Percentiles rank a stretch among this genome's conserved stretches.
These are phyloP conservation scores for Phalacrocorax brasilianus DNA, from an alignment of 2,113 vertebrate genomes.

Conservation along the genomic window DNA sequence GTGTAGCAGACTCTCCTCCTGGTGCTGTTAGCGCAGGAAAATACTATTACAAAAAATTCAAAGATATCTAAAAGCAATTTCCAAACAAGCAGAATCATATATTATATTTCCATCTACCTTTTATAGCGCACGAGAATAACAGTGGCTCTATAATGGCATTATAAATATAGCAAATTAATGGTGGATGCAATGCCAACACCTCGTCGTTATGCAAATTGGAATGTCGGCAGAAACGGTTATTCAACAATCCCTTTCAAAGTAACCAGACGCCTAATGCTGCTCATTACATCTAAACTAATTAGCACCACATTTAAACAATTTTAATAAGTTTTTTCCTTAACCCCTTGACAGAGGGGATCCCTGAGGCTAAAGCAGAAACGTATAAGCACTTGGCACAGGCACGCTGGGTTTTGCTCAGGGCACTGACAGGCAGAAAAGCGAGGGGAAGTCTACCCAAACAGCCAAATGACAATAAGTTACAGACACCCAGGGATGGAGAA, in stretches of 20 bases:
- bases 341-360: neutral
- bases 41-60: neutral
- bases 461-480: neutral
- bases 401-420: neutral
- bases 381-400: fast-evolving
- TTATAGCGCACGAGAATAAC: neutral
- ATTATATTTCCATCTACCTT: constrained; percentile 33
- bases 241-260: constrained; percentile 23
- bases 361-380: neutral
- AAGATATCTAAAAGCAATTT: constrained; percentile 31
- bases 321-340: constrained; percentile 56
- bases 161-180: constrained; percentile 71
- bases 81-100: constrained; percentile 4
- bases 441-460: neutral
- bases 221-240: constrained; percentile 23
- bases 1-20: neutral
- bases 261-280: constrained; percentile 40
- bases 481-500: neutral
- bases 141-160: constrained; percentile 37
- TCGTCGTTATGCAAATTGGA: constrained; percentile 69
- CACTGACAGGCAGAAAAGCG: neutral
- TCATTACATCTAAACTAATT: constrained; percentile 60
- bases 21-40: neutral
- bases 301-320: constrained; percentile 17
- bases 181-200: constrained; percentile 56